phyloP scores from a whole-genome alignment of 2,113 vertebrate species.

The Eclectus roratus region DNA sequence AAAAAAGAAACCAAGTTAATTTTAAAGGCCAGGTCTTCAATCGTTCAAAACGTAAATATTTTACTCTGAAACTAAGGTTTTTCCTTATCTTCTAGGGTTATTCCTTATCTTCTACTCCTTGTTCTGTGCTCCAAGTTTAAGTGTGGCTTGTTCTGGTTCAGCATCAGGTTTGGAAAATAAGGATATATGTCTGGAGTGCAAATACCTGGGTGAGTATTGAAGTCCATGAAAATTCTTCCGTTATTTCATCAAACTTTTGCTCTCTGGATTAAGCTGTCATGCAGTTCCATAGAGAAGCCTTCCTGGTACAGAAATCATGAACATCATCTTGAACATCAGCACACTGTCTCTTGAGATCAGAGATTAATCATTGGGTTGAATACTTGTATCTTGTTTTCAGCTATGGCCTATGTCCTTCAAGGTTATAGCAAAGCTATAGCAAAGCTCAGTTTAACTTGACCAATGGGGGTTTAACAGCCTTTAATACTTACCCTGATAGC shows the following conservation, averaged over 20 bases:
- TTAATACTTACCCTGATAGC: neutral
- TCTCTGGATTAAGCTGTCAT: neutral
- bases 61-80: neutral
- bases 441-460: neutral
- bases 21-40: neutral
- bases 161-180: neutral
- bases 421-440: neutral
- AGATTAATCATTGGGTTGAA: neutral
- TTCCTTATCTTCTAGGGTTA: neutral
- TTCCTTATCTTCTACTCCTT: neutral
- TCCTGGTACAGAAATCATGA: neutral
- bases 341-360: fast-evolving
- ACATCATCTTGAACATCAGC: neutral
- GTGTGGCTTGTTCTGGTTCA: neutral
- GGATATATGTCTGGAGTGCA: neutral
- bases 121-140: neutral
- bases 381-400: neutral
- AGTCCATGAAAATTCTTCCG: neutral
- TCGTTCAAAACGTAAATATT: neutral
- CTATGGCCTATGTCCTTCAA: neutral
- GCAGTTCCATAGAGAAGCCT: neutral
- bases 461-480: fast-evolving
- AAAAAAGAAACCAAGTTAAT: neutral
- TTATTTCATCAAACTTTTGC: neutral
- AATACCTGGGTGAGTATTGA: neutral